A percentile compares a stretch with the other conserved stretches of the same genome.
Evolutionary conservation across 2,888 invertebrate genomes (phyloP).

Genomic region (Caenorhabditis drosophilae): DNA sequence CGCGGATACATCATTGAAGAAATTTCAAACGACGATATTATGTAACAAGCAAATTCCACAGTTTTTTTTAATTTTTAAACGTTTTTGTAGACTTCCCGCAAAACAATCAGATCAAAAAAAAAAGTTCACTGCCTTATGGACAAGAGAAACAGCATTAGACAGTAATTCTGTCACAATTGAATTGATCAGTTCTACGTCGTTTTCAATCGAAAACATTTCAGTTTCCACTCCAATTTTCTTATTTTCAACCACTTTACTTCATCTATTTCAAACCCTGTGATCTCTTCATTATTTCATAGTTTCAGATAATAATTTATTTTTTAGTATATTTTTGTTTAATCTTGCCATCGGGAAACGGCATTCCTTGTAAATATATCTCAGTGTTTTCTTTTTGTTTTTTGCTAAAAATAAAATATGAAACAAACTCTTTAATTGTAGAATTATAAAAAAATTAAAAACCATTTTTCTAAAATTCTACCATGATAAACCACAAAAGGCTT

Average conservation of each 20-base stretch:
- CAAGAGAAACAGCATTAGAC: conserved; percentile 8
- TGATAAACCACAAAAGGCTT: too few relatives aligned
- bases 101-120: background rate
- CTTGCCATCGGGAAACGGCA: too few relatives aligned
- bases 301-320: too few relatives aligned
- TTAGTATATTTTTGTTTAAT: too few relatives aligned
- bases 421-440: too few relatives aligned
- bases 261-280: background rate
- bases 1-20: conserved; percentile 35
- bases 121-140: conserved; percentile 23
- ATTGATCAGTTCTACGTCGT: conserved; percentile 7
- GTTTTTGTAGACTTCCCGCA: background rate
- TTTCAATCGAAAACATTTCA: background rate
- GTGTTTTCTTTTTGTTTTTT: too few relatives aligned
- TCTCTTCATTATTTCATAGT: background rate
- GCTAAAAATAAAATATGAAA: too few relatives aligned
- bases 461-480: too few relatives aligned
- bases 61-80: background rate
- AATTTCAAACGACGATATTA: conserved; percentile 29
- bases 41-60: conserved; percentile 17
- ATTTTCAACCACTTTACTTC: background rate
- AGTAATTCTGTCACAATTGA: conserved; percentile 20
- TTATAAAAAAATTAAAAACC: background rate
- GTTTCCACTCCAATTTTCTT: background rate
- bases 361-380: too few relatives aligned